Conservation (phyloP, 2,888 invertebrate species). For the Drosophila acutilabella region DNA sequence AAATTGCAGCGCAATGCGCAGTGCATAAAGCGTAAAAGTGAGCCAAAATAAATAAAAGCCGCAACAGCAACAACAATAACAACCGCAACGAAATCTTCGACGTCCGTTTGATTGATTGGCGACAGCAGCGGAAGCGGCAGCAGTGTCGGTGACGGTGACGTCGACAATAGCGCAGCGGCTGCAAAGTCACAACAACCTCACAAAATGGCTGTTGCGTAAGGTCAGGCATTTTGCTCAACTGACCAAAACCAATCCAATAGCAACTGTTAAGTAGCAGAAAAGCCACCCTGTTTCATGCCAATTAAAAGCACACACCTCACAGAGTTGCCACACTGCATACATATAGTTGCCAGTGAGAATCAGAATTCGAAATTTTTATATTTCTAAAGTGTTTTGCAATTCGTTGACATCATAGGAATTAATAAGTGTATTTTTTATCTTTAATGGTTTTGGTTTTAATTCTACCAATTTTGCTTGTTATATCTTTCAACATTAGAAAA, state of each 20-base stretch:
- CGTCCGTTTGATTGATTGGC: constrained; percentile 70
- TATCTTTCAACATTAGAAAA: too few species aligned
- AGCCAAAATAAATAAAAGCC: constrained; percentile 76
- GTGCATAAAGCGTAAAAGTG: constrained; percentile 79
- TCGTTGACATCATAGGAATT: too few species aligned
- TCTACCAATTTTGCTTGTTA: too few species aligned
- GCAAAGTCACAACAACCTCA: constrained; percentile 22
- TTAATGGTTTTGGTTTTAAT: too few species aligned
- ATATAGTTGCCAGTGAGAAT: too few species aligned
- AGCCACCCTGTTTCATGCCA: constrained; percentile 7
- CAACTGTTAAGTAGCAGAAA: constrained; percentile 1
- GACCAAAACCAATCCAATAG: constrained; percentile 17
- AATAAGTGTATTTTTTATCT: too few species aligned
- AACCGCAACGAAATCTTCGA: constrained; percentile 33
- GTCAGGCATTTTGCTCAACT: constrained; percentile 55
- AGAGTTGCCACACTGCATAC: neutral
- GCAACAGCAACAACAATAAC: constrained; percentile 30
- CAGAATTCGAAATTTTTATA: too few species aligned
- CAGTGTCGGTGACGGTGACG: neutral
- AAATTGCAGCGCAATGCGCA: constrained; percentile 57
- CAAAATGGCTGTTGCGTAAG: constrained; percentile 72
- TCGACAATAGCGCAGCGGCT: neutral
- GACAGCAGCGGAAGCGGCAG: constrained; percentile 58
- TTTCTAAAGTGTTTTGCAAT: neutral
- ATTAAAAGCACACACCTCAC: neutral